Conservation (phyloP, 2,888 invertebrate genomes). For the Tenthredo mesomela region DNA sequence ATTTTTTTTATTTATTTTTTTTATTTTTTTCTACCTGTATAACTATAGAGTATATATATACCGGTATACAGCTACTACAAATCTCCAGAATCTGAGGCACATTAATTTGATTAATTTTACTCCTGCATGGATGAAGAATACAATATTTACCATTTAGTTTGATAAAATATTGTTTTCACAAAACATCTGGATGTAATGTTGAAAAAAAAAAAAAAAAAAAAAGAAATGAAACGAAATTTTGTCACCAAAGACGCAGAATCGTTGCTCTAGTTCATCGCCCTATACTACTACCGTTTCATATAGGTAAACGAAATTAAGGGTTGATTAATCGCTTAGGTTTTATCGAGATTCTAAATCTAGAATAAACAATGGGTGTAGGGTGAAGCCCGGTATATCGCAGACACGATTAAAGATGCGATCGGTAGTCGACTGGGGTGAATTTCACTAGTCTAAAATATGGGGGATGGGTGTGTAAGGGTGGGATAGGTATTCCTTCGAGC, state of each 20-base stretch:
- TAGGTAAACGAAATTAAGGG: neutral
- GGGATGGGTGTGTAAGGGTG: neutral
- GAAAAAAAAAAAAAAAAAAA: no score
- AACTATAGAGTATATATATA: neutral
- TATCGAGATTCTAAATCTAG: slow-evolving; percentile 32
- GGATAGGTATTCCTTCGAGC: neutral
- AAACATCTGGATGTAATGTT: no score
- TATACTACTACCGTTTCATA: neutral
- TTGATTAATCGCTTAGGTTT: slow-evolving; percentile 7
- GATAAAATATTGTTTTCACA: no score
- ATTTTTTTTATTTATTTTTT: neutral
- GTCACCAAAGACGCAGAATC: no score
- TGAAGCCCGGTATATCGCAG: neutral
- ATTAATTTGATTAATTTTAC: no score
- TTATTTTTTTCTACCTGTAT: neutral
- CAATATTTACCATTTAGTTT: no score
- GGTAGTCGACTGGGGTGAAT: slow-evolving; percentile 13
- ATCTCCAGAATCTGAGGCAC: no score
- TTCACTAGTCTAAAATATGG: slow-evolving; percentile 15
- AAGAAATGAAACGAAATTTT: no score
- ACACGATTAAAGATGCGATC: slow-evolving; percentile 61
- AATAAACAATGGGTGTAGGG: slow-evolving; percentile 9
- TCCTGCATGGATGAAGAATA: no score
- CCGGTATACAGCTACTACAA: neutral
- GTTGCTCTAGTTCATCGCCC: neutral